Evolutionary conservation across 2,888 invertebrate species (phyloP), one percentile per base, ranked within the genome.

Genomic region (Hirtodrosophila trivittata): DNA sequence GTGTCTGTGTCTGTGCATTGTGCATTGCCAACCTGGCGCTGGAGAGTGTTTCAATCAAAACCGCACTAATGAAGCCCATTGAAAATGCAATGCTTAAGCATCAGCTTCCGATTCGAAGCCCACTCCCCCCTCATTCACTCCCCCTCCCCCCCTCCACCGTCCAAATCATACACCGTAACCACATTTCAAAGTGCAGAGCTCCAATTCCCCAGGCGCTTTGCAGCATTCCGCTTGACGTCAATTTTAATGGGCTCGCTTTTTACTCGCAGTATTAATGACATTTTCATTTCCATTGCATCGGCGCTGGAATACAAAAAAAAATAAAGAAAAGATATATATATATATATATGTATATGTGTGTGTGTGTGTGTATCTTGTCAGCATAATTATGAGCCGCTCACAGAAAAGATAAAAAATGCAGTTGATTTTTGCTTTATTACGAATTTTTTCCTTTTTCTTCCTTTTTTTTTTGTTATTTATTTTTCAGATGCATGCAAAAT

Each of bases 21-120:
- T 64, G 59, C 25, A 35, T 52, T 47, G 67, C 21, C 52, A 49
- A 52, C 39, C 37, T 68, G 67, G 37, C 54, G 63, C 59, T 50
- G 51, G 49, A 38, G 65, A 64, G 65, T 58, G 65, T 82, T 77
- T 82, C 82, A 82, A 80, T 80, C 67, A 77, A 80, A 73, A 82
- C 80, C 80, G 67, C 85, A 85, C 80, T 80, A 80, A 80, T 80
- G 80, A 80, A 80, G 80, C 82, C 80, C 80, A 80, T 80, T 80
- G 75, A 80, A 68, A 80, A 64, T 80, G 80, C 80, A 77, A 72
- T 78, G 84, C 74, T 72, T 69, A 75, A 74, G 70, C 75, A 73
- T 50, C 68, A 71, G 70, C 70, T 73, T 73, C 62, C 73, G 70
- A 71, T 73, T 73, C 68, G 55, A 49, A 51, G 13, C 35, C 25